These are phyloP conservation scores for Calcarius lapponicus DNA, from an alignment of 2,797 vertebrate species.

Conservation along the genomic window DNA sequence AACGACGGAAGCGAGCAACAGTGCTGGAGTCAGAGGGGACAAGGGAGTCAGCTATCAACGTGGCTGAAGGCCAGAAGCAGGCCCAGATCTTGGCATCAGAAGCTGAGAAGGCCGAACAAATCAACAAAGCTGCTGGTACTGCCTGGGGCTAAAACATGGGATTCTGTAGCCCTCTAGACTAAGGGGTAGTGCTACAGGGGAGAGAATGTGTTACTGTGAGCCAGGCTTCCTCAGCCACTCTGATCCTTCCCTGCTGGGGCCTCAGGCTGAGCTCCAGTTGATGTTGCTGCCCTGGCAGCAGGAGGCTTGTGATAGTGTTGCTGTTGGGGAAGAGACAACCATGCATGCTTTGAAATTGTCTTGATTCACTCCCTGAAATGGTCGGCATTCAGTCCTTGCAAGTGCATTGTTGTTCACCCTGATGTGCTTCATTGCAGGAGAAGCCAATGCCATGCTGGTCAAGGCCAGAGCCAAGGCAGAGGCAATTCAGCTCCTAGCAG, in stretches of 20 bases:
- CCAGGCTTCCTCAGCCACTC: not conserved
- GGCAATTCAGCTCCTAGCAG: slow-evolving; percentile 88
- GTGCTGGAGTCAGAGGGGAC: slow-evolving; percentile 96
- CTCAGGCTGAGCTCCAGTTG: not conserved
- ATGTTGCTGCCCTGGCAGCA: not conserved
- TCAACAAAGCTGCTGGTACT: slow-evolving; percentile 91
- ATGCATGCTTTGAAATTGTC: accelerated
- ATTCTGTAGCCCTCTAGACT: not conserved
- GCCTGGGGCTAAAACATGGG: not conserved
- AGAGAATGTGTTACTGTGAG: accelerated
- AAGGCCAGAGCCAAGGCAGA: slow-evolving; percentile 93
- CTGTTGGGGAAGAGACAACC: not conserved
- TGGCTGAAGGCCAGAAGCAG: slow-evolving; percentile 92
- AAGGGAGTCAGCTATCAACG: slow-evolving; percentile 90
- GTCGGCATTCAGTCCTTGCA: accelerated
- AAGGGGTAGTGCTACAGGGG: accelerated
- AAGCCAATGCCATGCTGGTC: slow-evolving; percentile 89
- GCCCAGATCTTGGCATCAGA: slow-evolving; percentile 95
- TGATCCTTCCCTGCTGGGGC: not conserved
- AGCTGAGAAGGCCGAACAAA: slow-evolving; percentile 88
- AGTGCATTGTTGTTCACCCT: accelerated
- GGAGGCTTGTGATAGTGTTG: not conserved
- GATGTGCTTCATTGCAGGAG: slow-evolving; percentile 76
- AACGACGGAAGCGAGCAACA: slow-evolving; percentile 91
- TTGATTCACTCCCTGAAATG: not conserved